Percentiles rank a stretch among this genome's conserved stretches.
Conservation (phyloP, 2,113 vertebrate species). For the Rhadina sibilatrix region DNA sequence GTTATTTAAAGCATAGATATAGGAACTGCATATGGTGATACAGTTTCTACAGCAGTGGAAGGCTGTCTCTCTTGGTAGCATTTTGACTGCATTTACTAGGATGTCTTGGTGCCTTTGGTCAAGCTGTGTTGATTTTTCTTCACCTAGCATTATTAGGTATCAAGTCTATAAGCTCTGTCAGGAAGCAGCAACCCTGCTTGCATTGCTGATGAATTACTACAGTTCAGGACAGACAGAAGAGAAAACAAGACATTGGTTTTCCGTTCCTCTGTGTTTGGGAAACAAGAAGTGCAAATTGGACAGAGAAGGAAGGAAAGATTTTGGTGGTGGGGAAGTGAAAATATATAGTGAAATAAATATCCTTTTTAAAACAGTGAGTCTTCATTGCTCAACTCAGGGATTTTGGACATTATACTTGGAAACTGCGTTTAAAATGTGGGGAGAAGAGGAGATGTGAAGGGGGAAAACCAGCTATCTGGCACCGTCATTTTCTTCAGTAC, state of each 20-base stretch:
- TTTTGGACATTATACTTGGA: neutral
- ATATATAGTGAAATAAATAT: neutral
- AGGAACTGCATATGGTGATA: neutral
- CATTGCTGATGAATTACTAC: neutral
- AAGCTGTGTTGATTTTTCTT: neutral
- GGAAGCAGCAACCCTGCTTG: neutral
- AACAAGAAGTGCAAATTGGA: neutral
- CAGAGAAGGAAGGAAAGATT: neutral
- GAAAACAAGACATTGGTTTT: neutral
- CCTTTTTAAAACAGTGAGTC: neutral
- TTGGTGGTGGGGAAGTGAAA: neutral
- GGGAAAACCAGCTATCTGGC: neutral
- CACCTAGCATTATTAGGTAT: neutral
- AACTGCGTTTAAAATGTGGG: neutral
- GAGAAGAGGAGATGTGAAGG: neutral
- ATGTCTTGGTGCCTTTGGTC: neutral
- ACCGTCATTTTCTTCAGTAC: neutral
- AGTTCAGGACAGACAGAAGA: neutral
- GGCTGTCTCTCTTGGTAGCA: neutral
- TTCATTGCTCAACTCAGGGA: neutral
- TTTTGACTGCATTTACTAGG: neutral
- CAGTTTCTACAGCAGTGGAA: neutral
- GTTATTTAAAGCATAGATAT: neutral
- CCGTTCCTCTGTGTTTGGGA: neutral
- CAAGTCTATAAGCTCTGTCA: neutral